Base-by-base conservation (phyloP, 1,140 invertebrate genomes). In the Listronotus oregonensis region DNA sequence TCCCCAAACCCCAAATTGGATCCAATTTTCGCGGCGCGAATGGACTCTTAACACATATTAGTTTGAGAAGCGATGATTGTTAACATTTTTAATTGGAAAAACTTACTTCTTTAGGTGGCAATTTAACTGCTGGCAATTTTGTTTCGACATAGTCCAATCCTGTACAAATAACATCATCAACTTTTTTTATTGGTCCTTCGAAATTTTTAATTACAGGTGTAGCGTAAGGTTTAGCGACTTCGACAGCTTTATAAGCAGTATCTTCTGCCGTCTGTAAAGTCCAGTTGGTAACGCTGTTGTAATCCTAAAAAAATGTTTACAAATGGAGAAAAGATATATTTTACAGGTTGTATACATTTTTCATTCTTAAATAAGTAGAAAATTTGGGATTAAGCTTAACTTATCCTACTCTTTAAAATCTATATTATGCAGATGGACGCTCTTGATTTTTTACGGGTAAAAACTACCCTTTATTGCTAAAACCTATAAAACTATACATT, bases 261-360 rank as follows among this genome's bases (percentile, higher is more conserved):
- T 79, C 80, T 71, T 86, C 85, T 0, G 85, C 84, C 0, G 83
- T 84, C 50, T 78, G 77, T 6, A 86, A 73, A 39, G 84, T 81
- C 83, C 84, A 85, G 32, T 76, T 78, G 60, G 85, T 80, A 5
- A 86, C 66, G 21, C 79, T 79, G 75, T 85, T 86, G 5, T 80
- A 83, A 44, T 81, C 80, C 85, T 86, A n/a, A 62, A 43, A 58
- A 71, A 42, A 40, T 37, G 1, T n/a, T n/a, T 27, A n/a, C 5
- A 27, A 27, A 27, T 27, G 21, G 5, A 27, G 5, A 27, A 27
- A 27, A 27, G 5, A 5, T 27, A 27, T 3, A 27, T 27, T 27
- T 27, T 27, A 27, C 21, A 1, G 5, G n/a, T n/a, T n/a, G n/a
- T n/a, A n/a, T n/a, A n/a, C n/a, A n/a, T n/a, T n/a, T n/a, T n/a